phyloP scores from a whole-genome alignment of 2,888 invertebrate species.

The Euspilapteryx auroguttella region DNA sequence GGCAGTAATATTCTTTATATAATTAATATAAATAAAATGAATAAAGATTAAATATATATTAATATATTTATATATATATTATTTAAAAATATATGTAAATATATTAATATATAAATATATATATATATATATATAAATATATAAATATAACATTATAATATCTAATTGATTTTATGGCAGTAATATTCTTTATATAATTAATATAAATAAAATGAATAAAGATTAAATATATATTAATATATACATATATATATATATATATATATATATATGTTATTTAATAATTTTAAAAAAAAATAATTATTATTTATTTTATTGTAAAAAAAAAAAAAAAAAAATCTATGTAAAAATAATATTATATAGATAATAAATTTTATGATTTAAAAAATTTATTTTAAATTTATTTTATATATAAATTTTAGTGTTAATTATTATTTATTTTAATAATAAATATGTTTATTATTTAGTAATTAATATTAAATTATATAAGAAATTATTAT shows the following conservation, averaged over 20 bases:
- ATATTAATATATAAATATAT: no score
- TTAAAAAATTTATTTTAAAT: conserved; percentile 42
- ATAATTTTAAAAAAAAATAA: conserved; percentile 6
- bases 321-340: conserved; percentile 34
- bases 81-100: no score
- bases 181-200: conserved; percentile 1
- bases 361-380: conserved; percentile 47
- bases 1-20: conserved; percentile 4
- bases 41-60: conserved; percentile 8
- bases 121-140: conserved; percentile 4
- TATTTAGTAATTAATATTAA: conserved; percentile 46
- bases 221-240: not conserved
- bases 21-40: conserved; percentile 7
- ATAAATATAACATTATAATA: conserved; percentile 7
- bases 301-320: conserved; percentile 12
- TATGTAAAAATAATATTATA: conserved; percentile 16
- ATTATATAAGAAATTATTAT: conserved; percentile 64
- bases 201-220: not conserved
- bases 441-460: conserved; percentile 29
- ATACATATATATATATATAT: conserved; percentile 7
- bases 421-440: conserved; percentile 32
- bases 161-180: not conserved
- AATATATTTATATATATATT: conserved; percentile 11
- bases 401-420: conserved; percentile 62
- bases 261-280: conserved; percentile 7